Conservation (phyloP, 1,140 invertebrate genomes). For the Camponotus floridanus region DNA sequence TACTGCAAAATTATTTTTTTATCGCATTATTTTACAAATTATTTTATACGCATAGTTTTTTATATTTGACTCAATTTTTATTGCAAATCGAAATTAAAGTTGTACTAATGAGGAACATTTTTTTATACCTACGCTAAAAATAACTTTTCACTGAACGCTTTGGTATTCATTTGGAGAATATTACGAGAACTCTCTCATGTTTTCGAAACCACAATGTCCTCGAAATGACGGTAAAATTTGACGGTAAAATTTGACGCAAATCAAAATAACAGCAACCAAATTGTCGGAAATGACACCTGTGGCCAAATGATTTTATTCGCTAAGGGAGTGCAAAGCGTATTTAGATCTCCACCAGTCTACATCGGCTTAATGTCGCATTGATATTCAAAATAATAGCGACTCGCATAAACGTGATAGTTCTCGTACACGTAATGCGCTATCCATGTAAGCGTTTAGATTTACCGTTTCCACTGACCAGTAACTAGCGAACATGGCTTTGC, state of each 20-base stretch:
- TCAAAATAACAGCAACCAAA: slow-evolving; percentile 34
- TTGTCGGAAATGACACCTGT: slow-evolving; percentile 47
- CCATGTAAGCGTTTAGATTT: slow-evolving; percentile 63
- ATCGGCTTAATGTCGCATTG: slow-evolving; percentile 69
- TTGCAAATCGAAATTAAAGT: neutral
- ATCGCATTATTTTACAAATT: neutral
- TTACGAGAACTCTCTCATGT: neutral
- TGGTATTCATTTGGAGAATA: slow-evolving; percentile 1
- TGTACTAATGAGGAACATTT: neutral
- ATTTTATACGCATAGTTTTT: neutral
- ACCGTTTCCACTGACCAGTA: slow-evolving; percentile 51
- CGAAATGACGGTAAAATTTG: slow-evolving; percentile 33
- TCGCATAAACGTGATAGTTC: slow-evolving; percentile 23
- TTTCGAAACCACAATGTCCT: neutral
- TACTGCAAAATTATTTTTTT: slow-evolving; percentile 19
- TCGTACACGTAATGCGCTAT: slow-evolving; percentile 33
- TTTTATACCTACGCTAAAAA: neutral
- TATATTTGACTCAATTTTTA: slow-evolving; percentile 2
- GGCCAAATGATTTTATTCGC: slow-evolving; percentile 65
- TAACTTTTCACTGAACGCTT: neutral
- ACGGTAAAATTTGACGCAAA: slow-evolving; percentile 4
- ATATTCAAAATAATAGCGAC: slow-evolving; percentile 73
- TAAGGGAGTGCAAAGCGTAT: slow-evolving; percentile 14
- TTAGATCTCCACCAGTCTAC: slow-evolving; percentile 63
- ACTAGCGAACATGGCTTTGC: slow-evolving; percentile 38